Base-by-base conservation (phyloP, 35 echinoderm and acorn worm genomes). In the Apostichopus japonicus region DNA sequence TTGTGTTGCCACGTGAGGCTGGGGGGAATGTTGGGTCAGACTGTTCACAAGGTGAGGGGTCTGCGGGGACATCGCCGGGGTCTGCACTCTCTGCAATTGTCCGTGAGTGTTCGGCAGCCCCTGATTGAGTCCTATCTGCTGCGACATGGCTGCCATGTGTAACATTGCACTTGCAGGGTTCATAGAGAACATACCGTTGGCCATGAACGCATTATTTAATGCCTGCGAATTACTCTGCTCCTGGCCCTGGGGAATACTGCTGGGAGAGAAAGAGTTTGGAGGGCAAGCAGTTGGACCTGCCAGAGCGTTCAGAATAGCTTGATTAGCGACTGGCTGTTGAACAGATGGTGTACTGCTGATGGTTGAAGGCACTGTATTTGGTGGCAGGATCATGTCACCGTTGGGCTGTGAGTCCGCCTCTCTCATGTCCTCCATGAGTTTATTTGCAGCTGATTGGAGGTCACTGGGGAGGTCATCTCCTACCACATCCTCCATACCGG, bases 381-480 rank as follows among this genome's bases (percentile, higher is more conserved):
- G 93, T 79, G 79, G 80, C 63, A 88, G 93, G 75, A 97, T 90
- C 77, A 94, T 79, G 67, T 93, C 84, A 86, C 77, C 70, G 54
- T 92, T 93, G 10, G 79, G 91, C 6, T 94, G 91, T 24, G 80
- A 80, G 33, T 95, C 95, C 83, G 95, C 93, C 33, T 24, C 83
- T 55, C 96, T 77, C 90, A 98, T 95, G 25, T 98, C 96, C 22
- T 93, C 94, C 61, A 98, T 86, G 14, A 98, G 80, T 87, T 94
- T 93, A 53, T 94, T 98, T 6, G 96, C 96, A 53, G 96, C 96
- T 54, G 92, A 92, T 54, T 98, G 96, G 14, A 98, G 93, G 77
- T 95, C 96, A 86, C 94, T 95, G 0, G 96, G 96, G 54, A 98
- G 86, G 56, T 93, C 96, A 90, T 98, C 94, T 23, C 87, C 88